Evolutionary conservation across 1,140 invertebrate species (phyloP), one percentile per base, ranked within the genome.

Genomic region (Frieseomelitta varia): DNA sequence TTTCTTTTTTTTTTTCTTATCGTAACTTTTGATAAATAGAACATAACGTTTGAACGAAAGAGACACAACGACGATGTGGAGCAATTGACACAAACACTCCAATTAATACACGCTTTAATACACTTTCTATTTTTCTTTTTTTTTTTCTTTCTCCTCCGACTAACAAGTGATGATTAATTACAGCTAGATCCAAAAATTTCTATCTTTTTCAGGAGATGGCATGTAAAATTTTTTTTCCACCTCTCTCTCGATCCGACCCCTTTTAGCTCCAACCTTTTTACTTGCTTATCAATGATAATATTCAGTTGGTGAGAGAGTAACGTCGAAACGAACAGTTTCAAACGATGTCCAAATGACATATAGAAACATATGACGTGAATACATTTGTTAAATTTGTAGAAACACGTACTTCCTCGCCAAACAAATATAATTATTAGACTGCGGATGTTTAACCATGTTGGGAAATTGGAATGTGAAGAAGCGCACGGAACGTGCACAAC

Each of bases 141-240:
- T 80, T 82, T 74, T 69, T 51, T 81, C 68, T 39, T 72, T 72
- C 69, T 68, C 24, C 27, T 79, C 77, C 30, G 21, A 93, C 93
- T 93, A 93, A 94, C 93, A 90, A 91, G 67, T 19, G 68, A 73
- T 75, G 84, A 87, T 87, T 86, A 85, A 89, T 90, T 86, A 51
- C 82, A 90, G 81, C 82, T 75, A 87, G 61, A 90, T 78, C 90
- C 79, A 88, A 72, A 91, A 91, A 93, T 93, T 94, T 94, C 93
- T 94, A 91, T 91, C 93, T 94, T 94, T 94, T 94, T 94, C 93
- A 93, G 93, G 91, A 91, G 76, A 92, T 91, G 92, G 93, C 93
- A 94, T 94, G 92, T 93, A 85, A n/a, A n/a, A n/a, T 67, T 77
- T 86, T 87, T 92, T 91, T 92, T 91, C 92, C 90, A 86, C 85